Evolutionary conservation across 2,113 vertebrate genomes (phyloP).

Genomic region (Crotalus viridis): DNA sequence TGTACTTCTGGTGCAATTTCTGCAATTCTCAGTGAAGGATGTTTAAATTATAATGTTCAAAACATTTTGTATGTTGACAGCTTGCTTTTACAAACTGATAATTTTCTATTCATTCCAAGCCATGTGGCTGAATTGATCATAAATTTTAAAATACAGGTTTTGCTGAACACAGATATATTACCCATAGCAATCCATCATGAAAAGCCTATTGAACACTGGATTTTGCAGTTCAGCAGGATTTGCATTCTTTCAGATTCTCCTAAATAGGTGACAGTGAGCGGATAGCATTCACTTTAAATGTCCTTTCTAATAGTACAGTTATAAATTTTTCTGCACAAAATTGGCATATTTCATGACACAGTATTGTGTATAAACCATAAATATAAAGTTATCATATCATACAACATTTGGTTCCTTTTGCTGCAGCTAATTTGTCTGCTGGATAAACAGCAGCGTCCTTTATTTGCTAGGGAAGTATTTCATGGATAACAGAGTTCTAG

Average conservation of each 20-base stretch:
- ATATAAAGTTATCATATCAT: not conserved
- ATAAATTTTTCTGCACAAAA: not conserved
- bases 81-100: conserved; percentile 12
- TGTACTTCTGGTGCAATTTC: not conserved
- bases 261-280: not conserved
- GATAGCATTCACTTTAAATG: not conserved
- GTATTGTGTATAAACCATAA: not conserved
- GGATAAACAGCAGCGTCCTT: not conserved
- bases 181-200: conserved; percentile 3
- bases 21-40: not conserved
- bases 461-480: not conserved
- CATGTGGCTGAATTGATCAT: not conserved
- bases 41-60: not conserved
- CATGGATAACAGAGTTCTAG: not conserved
- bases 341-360: not conserved
- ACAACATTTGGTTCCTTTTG: not conserved
- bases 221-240: conserved; percentile 5
- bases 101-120: not conserved
- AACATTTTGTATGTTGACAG: not conserved
- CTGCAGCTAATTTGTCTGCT: not conserved
- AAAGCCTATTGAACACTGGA: not conserved
- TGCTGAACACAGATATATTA: conserved; percentile 4
- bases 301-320: not conserved
- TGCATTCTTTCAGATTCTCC: conserved; percentile 7
- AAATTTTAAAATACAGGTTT: conserved; percentile 7